These are phyloP conservation scores for Lasioglossum calceatum DNA, from an alignment of 2,888 invertebrate species.

Conservation along the genomic window DNA sequence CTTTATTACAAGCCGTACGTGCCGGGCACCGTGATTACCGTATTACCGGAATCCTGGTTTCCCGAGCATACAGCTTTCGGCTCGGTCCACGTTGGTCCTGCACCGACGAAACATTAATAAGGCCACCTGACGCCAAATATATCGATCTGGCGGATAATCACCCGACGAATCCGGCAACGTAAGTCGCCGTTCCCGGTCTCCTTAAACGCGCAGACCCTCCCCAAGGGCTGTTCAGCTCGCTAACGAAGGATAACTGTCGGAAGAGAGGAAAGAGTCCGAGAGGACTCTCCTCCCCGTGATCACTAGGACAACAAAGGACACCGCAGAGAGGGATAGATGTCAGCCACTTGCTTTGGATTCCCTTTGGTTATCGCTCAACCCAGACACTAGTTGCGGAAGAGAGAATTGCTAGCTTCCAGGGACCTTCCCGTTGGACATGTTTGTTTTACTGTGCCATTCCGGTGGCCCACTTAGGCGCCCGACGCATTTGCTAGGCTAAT, in stretches of 20 bases:
- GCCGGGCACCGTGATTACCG: conserved; percentile 75
- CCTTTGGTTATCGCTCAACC: neutral
- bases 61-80: conserved; percentile 44
- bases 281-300: neutral
- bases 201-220: neutral
- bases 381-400: neutral
- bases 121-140: neutral
- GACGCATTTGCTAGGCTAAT: neutral
- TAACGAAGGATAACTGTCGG: neutral
- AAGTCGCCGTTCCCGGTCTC: neutral
- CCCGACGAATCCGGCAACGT: neutral
- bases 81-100: neutral
- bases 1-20: conserved; percentile 77
- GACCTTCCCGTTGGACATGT: neutral
- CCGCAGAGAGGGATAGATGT: neutral
- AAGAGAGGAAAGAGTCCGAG: neutral
- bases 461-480: neutral
- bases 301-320: neutral
- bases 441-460: neutral
- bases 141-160: neutral
- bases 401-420: conserved; percentile 2
- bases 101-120: conserved; percentile 45
- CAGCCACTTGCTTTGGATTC: neutral
- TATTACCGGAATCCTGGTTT: conserved; percentile 62
- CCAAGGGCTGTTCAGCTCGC: neutral